Evolutionary conservation across 2,797 vertebrate genomes (phyloP).

Genomic region (Eulemur albifrons): DNA sequence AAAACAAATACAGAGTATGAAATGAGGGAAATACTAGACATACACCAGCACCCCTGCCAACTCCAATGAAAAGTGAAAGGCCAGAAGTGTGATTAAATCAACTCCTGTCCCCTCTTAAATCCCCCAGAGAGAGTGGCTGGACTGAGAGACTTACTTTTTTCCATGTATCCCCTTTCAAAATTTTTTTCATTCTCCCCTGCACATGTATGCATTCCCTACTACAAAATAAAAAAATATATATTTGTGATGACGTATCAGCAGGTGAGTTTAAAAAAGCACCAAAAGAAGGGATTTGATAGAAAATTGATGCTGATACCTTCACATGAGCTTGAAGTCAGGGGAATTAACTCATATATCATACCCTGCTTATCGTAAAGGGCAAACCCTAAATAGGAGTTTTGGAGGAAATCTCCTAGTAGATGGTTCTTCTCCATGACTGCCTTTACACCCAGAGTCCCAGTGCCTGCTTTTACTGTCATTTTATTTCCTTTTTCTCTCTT

Average conservation of each 20-base stretch:
- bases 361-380: accelerated
- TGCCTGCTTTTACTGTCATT: background rate
- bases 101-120: background rate
- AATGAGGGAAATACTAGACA: background rate
- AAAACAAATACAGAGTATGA: background rate
- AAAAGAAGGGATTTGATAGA: background rate
- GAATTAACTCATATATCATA: background rate
- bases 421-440: background rate
- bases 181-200: background rate
- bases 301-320: background rate
- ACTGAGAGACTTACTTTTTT: background rate
- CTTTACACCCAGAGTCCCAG: background rate
- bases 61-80: background rate
- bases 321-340: background rate
- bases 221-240: background rate
- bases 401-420: background rate
- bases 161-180: background rate
- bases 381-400: background rate
- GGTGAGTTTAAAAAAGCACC: background rate
- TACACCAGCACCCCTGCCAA: background rate
- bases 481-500: background rate
- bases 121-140: background rate
- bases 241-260: background rate
- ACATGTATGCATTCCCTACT: background rate
- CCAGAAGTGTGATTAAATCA: background rate